Evolutionary conservation across 2,797 vertebrate species (phyloP), one percentile per base, ranked within the genome.

Genomic region (Sebastes diaconus): DNA sequence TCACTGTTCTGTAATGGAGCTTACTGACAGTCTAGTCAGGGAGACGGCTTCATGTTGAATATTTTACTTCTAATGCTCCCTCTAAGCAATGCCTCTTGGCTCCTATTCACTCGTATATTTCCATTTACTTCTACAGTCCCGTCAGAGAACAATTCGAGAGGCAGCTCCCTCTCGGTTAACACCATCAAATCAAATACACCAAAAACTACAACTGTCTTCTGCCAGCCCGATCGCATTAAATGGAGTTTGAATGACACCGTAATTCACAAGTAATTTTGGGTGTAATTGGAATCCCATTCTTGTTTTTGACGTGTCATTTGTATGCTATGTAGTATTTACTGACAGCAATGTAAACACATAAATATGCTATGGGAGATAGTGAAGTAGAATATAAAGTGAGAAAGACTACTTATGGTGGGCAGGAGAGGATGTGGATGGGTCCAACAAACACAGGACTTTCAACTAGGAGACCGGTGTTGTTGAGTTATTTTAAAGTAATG

Each of bases 11-110:
- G 14, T 24, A 79, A 73, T 25, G 25, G 34, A 78, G 65, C 68
- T 77, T 7, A 36, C 60, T 55, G 81, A 73, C 71, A 77, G 79
- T 58, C 67, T 54, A 58, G 34, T 83, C 66, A n/a, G 39, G 27
- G 50, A 73, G 52, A 64, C 14, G 18, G 39, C 34, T 59, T 80
- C 73, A 68, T 58, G 59, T 55, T 65, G 65, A 68, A 66, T 77
- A 25, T 77, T 52, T 73, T 65, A 50, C 24, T 55, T 55, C 39
- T 72, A 27, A 77, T 72, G 29, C 68, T 77, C 68, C 30, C 77
- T 64, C 34, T 8, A 63, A 75, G 71, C 63, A 11, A 25, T 50
- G 18, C 59, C 52, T 75, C 46, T 36, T 72, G 74, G 64, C 75
- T 74, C 58, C n/a, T 16, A 16, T 74, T 76, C 46, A 69, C 73